phyloP scores from a whole-genome alignment of 2,888 invertebrate genomes.

The Chironomus riparius region DNA sequence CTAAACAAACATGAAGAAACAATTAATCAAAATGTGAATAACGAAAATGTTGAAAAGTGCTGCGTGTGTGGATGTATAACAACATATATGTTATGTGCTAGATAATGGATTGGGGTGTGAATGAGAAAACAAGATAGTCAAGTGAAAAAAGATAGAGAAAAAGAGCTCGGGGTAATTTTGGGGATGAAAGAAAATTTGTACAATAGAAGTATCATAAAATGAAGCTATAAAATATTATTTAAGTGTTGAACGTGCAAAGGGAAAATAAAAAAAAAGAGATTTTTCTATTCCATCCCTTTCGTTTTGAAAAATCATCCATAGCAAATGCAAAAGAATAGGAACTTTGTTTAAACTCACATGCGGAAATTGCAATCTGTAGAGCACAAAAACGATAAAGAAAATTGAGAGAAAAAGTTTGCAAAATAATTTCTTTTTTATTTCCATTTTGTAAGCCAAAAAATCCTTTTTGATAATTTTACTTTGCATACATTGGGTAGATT shows the following conservation, averaged over 20 bases:
- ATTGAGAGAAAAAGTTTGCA: too few species aligned
- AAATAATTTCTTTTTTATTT: too few species aligned
- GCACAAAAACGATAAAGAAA: too few species aligned
- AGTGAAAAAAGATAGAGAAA: too few species aligned
- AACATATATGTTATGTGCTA: neutral
- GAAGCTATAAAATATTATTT: conserved; percentile 25
- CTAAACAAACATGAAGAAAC: conserved; percentile 25
- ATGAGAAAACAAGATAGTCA: neutral
- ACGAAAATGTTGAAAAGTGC: neutral
- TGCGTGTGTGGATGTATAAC: neutral
- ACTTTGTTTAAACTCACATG: neutral
- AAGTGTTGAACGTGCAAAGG: neutral
- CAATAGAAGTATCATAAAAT: conserved; percentile 2
- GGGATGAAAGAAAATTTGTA: neutral
- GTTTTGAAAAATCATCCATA: too few species aligned
- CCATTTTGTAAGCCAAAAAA: too few species aligned
- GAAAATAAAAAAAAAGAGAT: neutral
- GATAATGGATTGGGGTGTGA: neutral
- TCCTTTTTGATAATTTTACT: neutral
- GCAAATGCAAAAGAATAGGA: neutral
- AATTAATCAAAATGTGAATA: conserved; percentile 16
- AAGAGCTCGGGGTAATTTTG: too few species aligned
- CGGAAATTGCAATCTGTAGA: neutral
- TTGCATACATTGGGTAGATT: neutral
- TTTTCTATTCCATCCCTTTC: neutral